Evolutionary conservation across 2,113 vertebrate genomes (phyloP), one percentile per base, ranked within the genome.

Genomic region (Nothocercus julius): DNA sequence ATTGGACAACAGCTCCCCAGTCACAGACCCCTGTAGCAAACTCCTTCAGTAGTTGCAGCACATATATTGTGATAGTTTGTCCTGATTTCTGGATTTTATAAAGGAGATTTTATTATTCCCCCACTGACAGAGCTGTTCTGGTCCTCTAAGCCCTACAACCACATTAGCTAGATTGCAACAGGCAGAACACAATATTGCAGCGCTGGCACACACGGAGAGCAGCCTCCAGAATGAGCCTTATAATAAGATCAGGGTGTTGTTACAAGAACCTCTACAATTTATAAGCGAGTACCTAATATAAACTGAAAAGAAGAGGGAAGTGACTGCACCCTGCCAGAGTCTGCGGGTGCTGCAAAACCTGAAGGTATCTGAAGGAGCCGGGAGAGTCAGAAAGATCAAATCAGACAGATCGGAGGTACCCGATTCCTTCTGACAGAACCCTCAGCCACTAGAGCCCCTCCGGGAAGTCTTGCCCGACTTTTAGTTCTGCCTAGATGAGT

Each of bases 191-290:
- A 49, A 27, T 45, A 45, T 30, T 17, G 59, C 38, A n/a, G n/a
- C 17, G 24, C 11, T 28, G 34, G 36, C 5, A 44, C 42, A 4
- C 1, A 8, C 9, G n/a, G 17, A 32, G 10, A 58, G 27, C 38
- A 44, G n/a, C 59, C 51, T 68, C 58, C n/a, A 76, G 38, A 53
- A 73, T 0, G 0, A 75, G 28, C 7, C 1, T 0, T 6, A 58
- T 6, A 58, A 49, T 11, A 74, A 58, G 28, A 85, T 76, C 40
- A 85, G 18, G 7, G 11, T n/a, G 7, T 40, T 34, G 13, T 45
- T 82, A 56, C 44, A 51, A 38, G 16, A 70, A 17, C 40, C 51
- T 69, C 27, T 21, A 27, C 15, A 30, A 64, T 0, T 1, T 14
- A 49, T 22, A 30, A 59, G 58, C 15, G 25, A 42, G 9, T 30